phyloP scores from a whole-genome alignment of 2,113 vertebrate genomes.

The Thomomys bottae region DNA sequence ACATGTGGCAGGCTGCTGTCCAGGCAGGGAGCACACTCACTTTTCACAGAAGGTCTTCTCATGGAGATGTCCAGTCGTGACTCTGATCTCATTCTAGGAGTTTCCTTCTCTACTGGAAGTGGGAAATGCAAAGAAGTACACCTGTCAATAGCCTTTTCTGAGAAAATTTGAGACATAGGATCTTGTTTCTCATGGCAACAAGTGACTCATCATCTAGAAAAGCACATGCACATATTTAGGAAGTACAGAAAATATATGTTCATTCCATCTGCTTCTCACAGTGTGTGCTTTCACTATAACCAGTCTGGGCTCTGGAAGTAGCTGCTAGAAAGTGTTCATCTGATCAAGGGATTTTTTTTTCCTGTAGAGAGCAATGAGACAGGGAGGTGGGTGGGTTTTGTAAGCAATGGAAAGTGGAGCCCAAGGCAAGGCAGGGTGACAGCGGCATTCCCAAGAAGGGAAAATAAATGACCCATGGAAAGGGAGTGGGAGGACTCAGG shows the following conservation, averaged over 20 bases:
- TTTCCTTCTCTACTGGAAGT: neutral
- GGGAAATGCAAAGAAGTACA: neutral
- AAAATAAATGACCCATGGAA: neutral
- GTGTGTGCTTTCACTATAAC: accelerated
- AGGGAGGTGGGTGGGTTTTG: neutral
- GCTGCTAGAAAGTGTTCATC: neutral
- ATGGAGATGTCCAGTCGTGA: accelerated
- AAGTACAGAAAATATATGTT: neutral
- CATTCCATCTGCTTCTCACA: neutral
- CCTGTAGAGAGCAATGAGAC: neutral
- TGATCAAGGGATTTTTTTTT: neutral
- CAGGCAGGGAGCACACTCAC: neutral
- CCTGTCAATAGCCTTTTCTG: neutral
- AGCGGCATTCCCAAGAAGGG: neutral
- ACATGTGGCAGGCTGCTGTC: neutral
- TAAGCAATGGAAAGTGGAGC: neutral
- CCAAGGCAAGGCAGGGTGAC: accelerated
- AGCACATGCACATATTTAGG: neutral
- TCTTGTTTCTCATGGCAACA: neutral
- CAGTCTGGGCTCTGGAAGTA: neutral
- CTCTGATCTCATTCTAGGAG: neutral
- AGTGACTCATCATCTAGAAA: neutral
- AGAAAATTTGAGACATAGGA: neutral
- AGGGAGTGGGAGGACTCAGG: neutral
- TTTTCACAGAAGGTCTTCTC: neutral